Evolutionary conservation across 2,113 vertebrate genomes (phyloP), one percentile per base, ranked within the genome.

Genomic region (Coptodon rendalli): DNA sequence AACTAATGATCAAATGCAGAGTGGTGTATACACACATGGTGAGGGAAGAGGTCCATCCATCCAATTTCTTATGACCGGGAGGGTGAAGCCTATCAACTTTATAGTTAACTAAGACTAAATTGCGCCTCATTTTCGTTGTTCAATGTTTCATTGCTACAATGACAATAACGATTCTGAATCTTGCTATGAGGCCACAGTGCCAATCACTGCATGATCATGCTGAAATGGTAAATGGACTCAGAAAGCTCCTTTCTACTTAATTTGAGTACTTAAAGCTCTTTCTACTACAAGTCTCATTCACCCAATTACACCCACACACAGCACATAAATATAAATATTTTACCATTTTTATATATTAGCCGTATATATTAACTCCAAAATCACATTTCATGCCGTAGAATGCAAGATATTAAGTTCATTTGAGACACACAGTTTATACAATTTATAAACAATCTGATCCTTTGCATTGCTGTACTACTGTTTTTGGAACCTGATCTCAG

Each of bases 71-170:
- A 12, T 38, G 61, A n/a, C 61, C 4, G 1, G 17, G 31, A 7
- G 61, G 61, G 61, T 66, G 61, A 36, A 38, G 61, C 61, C 19
- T 5, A 3, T 66, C 61, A 66, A 38, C 10, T 38, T 38, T 66
- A n/a, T 66, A 66, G 34, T 66, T 66, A 66, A n/a, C 34, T 12
- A 66, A 66, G n/a, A 3, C 19, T 66, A 38, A 66, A 63, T 63
- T 34, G 6, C 0, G 0, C 29, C 16, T 63, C 29, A 63, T 34
- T 34, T 63, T 63, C 0, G 0, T 34, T 63, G 29, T 3, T 63
- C 59, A 63, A 19, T 34, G 17, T 63, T 34, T 63, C 29, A 63
- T 6, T 63, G 29, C 59, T 19, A 63, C 59, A 63, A 3, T 63
- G 16, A 19, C 2, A 34, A 63, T 2, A 63, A 63, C 34, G 16